Evolutionary conservation across 2,113 vertebrate species (phyloP).

Genomic region (Mastomys coucha): DNA sequence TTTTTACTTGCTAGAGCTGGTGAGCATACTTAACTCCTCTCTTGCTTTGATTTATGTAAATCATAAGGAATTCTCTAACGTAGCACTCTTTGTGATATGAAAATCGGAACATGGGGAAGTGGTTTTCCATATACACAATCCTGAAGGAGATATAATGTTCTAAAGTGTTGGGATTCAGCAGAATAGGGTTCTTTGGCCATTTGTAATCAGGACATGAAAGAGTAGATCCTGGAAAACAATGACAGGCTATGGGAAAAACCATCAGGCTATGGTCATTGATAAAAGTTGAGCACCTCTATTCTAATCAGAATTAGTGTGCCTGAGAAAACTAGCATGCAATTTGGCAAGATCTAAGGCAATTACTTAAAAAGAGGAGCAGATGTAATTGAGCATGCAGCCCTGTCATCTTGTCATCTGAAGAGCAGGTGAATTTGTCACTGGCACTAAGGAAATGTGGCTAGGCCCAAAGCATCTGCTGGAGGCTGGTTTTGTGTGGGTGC

Average conservation of each 20-base stretch:
- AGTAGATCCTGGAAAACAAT: constrained; percentile 61
- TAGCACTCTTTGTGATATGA: not conserved
- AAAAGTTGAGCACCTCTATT: constrained; percentile 80
- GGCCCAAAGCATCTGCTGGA: constrained; percentile 63
- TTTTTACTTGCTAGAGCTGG: constrained; percentile 57
- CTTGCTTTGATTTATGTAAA: constrained; percentile 28
- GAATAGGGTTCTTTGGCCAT: not conserved
- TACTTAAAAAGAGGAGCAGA: constrained; percentile 81
- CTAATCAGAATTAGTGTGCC: constrained; percentile 81
- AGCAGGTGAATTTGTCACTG: constrained; percentile 72
- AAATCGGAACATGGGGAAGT: not conserved
- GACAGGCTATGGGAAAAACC: constrained; percentile 24
- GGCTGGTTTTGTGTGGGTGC: constrained; percentile 59
- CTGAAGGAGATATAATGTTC: not conserved
- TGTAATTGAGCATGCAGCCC: constrained; percentile 87
- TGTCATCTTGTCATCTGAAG: constrained; percentile 84
- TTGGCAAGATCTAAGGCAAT: constrained; percentile 84
- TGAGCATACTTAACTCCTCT: constrained; percentile 1
- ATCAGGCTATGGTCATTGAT: constrained; percentile 71
- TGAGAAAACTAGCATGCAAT: constrained; percentile 83
- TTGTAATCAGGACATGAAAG: constrained; percentile 34
- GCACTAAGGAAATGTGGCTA: constrained; percentile 64
- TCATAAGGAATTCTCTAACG: constrained; percentile 22
- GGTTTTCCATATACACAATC: not conserved
- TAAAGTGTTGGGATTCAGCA: not conserved